Evolutionary conservation across 2,797 vertebrate genomes (phyloP).

Genomic region (Botia kubotai): DNA sequence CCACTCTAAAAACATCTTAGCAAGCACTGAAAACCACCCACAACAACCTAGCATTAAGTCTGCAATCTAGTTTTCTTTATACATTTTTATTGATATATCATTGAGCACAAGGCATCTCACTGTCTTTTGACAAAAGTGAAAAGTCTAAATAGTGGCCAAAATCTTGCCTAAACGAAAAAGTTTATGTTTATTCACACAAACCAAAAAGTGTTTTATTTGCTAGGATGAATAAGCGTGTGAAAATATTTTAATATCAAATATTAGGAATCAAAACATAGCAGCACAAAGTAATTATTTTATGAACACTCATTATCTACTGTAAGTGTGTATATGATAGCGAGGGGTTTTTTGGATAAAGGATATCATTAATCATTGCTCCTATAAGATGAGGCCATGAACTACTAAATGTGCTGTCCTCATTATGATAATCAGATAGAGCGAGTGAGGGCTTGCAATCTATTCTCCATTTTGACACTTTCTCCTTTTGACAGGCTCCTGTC

Average conservation of each 20-base stretch:
- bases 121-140: background rate
- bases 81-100: background rate
- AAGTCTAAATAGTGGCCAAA: background rate
- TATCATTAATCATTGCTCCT: conserved; percentile 99
- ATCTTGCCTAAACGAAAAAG: background rate
- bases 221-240: background rate
- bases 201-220: background rate
- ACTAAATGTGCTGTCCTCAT: conserved; percentile 99
- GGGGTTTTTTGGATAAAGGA: conserved; percentile 86
- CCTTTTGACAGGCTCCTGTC: conserved; percentile 79
- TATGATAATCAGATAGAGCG: conserved; percentile 93
- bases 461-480: conserved; percentile 78
- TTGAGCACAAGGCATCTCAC: background rate
- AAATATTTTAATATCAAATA: conserved; percentile 23
- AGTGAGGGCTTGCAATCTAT: conserved; percentile 74
- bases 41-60: too few relatives aligned
- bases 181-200: background rate
- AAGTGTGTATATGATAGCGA: conserved; percentile 74
- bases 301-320: conserved; percentile 29
- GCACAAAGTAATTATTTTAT: conserved; percentile 27
- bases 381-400: conserved; percentile 95
- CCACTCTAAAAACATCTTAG: too few relatives aligned
- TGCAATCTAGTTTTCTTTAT: too few relatives aligned
- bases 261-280: conserved; percentile 20
- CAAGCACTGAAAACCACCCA: too few relatives aligned